These are phyloP conservation scores for Sibirionetta formosa DNA, from an alignment of 2,797 vertebrate genomes.

Conservation along the genomic window DNA sequence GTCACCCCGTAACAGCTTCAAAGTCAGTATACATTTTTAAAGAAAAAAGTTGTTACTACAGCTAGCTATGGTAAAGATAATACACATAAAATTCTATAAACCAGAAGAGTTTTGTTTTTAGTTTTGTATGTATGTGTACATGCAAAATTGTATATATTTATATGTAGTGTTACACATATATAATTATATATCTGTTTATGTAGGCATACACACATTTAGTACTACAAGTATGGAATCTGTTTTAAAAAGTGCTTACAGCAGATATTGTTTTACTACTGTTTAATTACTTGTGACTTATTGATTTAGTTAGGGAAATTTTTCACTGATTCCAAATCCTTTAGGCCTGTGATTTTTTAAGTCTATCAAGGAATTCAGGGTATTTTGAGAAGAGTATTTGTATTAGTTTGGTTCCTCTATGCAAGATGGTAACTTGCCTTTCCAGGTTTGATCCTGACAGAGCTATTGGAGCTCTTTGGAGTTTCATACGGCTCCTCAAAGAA, in stretches of 20 bases:
- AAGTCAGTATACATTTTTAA: not conserved
- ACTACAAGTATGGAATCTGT: not conserved
- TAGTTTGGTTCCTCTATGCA: not conserved
- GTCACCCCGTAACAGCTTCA: not conserved
- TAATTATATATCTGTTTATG: not conserved
- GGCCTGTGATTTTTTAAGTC: not conserved
- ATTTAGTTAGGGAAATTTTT: not conserved
- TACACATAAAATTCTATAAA: not conserved
- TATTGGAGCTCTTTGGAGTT: conserved; percentile 52
- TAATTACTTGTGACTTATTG: not conserved
- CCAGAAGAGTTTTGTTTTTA: not conserved
- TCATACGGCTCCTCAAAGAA: conserved; percentile 54
- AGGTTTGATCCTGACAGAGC: conserved; percentile 57
- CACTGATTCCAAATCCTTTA: not conserved
- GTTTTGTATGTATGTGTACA: not conserved
- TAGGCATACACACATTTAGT: not conserved
- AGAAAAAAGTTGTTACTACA: not conserved
- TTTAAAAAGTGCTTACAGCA: not conserved
- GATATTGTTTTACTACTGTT: not conserved
- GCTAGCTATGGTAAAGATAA: not conserved
- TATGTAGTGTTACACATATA: not conserved
- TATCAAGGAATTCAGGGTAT: not conserved
- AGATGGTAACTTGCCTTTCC: conserved; percentile 64
- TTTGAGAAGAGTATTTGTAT: not conserved
- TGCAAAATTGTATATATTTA: not conserved